These are phyloP conservation scores for Melierax canorus DNA, from an alignment of 2,113 vertebrate genomes.

Conservation along the genomic window DNA sequence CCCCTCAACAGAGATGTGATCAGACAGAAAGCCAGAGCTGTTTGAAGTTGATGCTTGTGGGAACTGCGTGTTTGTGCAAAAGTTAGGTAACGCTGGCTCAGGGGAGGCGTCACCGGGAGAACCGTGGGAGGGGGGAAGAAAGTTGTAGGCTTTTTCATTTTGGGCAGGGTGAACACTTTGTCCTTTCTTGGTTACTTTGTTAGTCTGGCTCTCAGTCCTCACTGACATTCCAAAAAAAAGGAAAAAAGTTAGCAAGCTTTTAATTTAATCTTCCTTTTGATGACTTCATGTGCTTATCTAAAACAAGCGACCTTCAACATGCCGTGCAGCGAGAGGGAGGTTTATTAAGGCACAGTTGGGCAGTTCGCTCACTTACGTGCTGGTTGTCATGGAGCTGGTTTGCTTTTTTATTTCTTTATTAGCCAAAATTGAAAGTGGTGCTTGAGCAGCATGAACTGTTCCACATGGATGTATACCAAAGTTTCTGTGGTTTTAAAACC, in stretches of 20 bases:
- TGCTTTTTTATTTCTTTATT: background rate
- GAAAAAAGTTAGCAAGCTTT: background rate
- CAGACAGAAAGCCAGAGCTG: background rate
- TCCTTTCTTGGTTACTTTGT: background rate
- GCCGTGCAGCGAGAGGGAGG: background rate
- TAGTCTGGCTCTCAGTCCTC: background rate
- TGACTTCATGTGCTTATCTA: background rate
- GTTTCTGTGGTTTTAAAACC: background rate
- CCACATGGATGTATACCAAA: background rate
- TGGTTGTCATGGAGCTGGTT: background rate
- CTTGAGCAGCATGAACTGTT: background rate
- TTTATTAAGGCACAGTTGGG: background rate
- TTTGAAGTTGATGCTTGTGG: background rate
- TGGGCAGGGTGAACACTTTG: background rate
- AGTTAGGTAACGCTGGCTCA: constrained; percentile 9
- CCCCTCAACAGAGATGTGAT: background rate
- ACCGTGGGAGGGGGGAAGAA: background rate
- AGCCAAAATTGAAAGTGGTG: background rate
- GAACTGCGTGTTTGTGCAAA: constrained; percentile 23
- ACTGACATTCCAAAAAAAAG: background rate
- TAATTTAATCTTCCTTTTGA: background rate
- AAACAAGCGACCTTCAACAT: background rate
- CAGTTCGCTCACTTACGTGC: background rate
- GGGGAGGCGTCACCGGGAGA: constrained; percentile 48
- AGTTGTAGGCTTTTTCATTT: background rate